Percentiles rank a stretch among this genome's conserved stretches.
These are phyloP conservation scores for Aphelinus atriplicis DNA, from an alignment of 1,140 invertebrate species.

Conservation along the genomic window DNA sequence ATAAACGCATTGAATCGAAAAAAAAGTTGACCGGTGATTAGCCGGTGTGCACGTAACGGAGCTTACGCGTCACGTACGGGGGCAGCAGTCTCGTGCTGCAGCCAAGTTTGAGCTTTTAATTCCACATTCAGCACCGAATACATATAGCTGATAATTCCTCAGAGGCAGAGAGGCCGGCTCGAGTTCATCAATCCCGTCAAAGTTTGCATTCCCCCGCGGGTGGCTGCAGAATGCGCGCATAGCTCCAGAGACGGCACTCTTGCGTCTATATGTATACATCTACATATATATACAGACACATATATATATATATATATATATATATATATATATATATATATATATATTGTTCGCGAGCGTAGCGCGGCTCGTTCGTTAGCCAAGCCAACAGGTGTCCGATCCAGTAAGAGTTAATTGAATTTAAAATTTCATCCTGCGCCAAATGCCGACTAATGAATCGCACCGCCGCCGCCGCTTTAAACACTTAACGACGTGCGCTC, in stretches of 20 bases:
- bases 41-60: too few species aligned
- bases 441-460: too few species aligned
- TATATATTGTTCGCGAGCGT: neutral
- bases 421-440: slow-evolving; percentile 8
- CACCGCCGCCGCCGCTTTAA: too few species aligned
- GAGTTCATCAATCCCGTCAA: slow-evolving; percentile 13
- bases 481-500: too few species aligned
- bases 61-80: neutral
- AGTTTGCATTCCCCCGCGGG: slow-evolving; percentile 7
- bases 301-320: neutral
- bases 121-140: neutral
- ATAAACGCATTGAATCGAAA: too few species aligned
- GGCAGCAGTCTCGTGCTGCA: neutral
- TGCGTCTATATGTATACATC: neutral
- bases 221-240: neutral
- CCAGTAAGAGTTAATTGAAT: slow-evolving; percentile 18
- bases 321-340: neutral
- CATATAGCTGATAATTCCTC: slow-evolving; percentile 6
- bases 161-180: neutral
- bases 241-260: neutral
- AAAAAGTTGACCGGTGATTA: too few species aligned
- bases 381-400: slow-evolving; percentile 15
- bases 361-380: neutral
- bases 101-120: neutral
- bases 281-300: too few species aligned